Conservation (phyloP, 2,888 invertebrate genomes). For the Lydus trimaculatus region DNA sequence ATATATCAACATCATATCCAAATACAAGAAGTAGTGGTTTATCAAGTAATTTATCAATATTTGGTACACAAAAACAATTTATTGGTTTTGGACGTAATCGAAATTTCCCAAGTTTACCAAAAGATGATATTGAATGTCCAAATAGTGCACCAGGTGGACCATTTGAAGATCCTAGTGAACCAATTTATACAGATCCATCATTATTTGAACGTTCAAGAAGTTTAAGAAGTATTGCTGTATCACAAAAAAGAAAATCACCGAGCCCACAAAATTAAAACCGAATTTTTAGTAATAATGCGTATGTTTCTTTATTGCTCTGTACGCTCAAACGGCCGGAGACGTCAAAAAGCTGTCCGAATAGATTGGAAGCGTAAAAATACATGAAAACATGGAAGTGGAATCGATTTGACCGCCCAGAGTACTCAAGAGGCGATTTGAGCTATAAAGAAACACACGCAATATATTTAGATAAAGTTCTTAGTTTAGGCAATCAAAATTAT, state of each 20-base stretch:
- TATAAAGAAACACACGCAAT: neutral
- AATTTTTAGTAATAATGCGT: too few species aligned
- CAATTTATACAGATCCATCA: constrained; percentile 92
- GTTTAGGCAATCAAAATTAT: constrained; percentile 6
- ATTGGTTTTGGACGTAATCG: constrained; percentile 47
- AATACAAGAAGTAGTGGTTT: constrained; percentile 60
- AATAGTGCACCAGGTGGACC: constrained; percentile 54
- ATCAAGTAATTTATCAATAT: constrained; percentile 68
- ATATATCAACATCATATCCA: constrained; percentile 57
- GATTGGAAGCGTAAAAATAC: too few species aligned
- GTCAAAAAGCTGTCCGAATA: too few species aligned
- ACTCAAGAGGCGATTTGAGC: too few species aligned
- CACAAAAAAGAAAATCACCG: constrained; percentile 53
- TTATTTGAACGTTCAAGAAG: constrained; percentile 86
- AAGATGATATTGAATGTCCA: constrained; percentile 52
- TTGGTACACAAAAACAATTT: constrained; percentile 73
- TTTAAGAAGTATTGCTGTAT: constrained; percentile 69
- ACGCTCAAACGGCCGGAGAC: too few species aligned
- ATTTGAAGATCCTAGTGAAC: constrained; percentile 91
- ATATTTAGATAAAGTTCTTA: constrained; percentile 7
- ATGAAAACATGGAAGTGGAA: too few species aligned
- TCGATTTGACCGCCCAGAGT: too few species aligned
- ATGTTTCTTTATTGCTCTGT: too few species aligned
- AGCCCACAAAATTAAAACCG: constrained; percentile 28
- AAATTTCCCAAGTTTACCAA: constrained; percentile 52